Conservation (phyloP, 1,140 invertebrate species). For the Sitobion miscanthi region DNA sequence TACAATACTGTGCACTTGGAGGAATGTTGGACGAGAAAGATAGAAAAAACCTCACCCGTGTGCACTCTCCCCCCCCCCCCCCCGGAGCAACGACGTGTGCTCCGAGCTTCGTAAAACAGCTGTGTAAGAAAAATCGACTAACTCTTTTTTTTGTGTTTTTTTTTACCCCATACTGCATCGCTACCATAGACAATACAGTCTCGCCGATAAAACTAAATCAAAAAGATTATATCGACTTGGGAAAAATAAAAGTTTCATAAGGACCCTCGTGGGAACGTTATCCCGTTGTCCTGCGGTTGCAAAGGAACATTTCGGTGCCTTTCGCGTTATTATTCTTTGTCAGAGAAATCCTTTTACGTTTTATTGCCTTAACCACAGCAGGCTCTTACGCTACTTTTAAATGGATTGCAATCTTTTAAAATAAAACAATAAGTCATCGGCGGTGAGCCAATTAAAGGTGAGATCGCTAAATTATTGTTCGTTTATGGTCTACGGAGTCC, state of each 20-base stretch:
- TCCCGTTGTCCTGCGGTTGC: slow-evolving; percentile 38
- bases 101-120: slow-evolving; percentile 16
- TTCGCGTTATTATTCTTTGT: slow-evolving; percentile 45
- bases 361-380: not conserved
- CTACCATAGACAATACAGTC: not conserved
- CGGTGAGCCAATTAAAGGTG: not conserved
- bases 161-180: not conserved
- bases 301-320: slow-evolving; percentile 35
- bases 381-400: not conserved
- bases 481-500: not conserved
- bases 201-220: slow-evolving; percentile 56
- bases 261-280: slow-evolving; percentile 51
- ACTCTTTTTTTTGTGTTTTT: slow-evolving; percentile 29
- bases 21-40: slow-evolving; percentile 7
- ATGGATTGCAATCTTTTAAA: not conserved
- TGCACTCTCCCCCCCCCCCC: not conserved
- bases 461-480: not conserved
- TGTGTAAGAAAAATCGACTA: slow-evolving; percentile 48
- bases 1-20: not conserved
- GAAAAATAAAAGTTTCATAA: slow-evolving; percentile 54
- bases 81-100: not conserved
- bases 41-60: slow-evolving; percentile 13
- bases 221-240: slow-evolving; percentile 54
- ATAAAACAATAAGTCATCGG: not conserved
- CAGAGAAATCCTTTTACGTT: slow-evolving; percentile 46